phyloP scores from a whole-genome alignment of 2,113 vertebrate genomes.

The Archilochus colubris region DNA sequence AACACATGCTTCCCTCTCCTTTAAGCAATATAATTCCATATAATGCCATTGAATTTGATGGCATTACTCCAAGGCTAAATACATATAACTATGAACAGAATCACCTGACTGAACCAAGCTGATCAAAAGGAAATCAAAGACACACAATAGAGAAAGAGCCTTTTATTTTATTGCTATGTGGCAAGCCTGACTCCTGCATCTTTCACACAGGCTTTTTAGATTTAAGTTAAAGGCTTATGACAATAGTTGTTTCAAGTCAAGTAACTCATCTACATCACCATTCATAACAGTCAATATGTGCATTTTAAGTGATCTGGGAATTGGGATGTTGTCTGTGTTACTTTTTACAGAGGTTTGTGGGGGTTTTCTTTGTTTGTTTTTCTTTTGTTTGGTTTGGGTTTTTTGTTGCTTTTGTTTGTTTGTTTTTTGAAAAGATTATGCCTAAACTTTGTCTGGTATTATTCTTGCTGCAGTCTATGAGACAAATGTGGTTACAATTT shows the following conservation, averaged over 20 bases:
- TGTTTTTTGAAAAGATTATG: not conserved
- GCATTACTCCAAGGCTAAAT: slow-evolving; percentile 47
- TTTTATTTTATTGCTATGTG: slow-evolving; percentile 45
- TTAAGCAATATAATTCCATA: slow-evolving; percentile 39
- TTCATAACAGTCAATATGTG: not conserved
- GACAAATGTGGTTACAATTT: slow-evolving; percentile 45
- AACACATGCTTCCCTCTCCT: slow-evolving; percentile 5
- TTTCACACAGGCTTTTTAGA: not conserved
- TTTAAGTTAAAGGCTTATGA: slow-evolving; percentile 15
- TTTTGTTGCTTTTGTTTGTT: no score
- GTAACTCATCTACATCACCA: not conserved
- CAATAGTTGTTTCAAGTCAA: slow-evolving; percentile 2
- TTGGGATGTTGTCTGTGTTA: not conserved
- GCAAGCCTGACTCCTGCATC: slow-evolving; percentile 1
- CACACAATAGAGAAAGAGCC: not conserved
- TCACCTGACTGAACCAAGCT: slow-evolving; percentile 54
- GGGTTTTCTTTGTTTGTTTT: no score
- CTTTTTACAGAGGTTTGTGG: not conserved
- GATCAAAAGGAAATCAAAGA: slow-evolving; percentile 52
- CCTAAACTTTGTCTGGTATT: not conserved
- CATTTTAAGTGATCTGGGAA: not conserved
- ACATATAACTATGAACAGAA: slow-evolving; percentile 52
- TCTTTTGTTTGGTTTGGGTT: no score
- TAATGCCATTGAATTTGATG: slow-evolving; percentile 10
- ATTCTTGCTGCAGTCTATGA: not conserved